Base-by-base conservation (phyloP, 2,797 vertebrate genomes). In the Halcyon smyrnensis region DNA sequence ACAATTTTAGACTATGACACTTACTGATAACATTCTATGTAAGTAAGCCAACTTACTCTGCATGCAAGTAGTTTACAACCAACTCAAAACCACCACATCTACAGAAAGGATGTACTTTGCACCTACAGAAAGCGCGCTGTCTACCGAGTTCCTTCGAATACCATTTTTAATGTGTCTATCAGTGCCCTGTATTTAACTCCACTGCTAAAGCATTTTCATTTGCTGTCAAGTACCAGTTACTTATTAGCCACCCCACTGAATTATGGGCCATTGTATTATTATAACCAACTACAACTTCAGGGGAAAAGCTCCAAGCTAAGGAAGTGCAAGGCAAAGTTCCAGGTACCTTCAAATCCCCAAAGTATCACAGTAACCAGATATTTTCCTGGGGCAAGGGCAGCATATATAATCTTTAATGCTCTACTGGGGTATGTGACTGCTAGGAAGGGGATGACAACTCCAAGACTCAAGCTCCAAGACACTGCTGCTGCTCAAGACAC, bases 11-110 rank as follows among this genome's bases (percentile, higher is more conserved):
- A 45, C 30, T 12, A 3, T 15, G 25, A 32, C 65, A 64, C 34
- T 34, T 62, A 4, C 2, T 36, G 77, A 21, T 20, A 50, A 27
- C n/a, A 20, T 48, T 37, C 21, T 1, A 53, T 0, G 1, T 4
- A 11, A 87, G 56, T 13, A 83, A 67, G 4, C 3, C 32, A 37
- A 23, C 16, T 53, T n/a, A 14, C 12, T 34, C 64, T 56, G 43
- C 41, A 41, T 23, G 30, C 20, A 53, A 34, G 37, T 5, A 8
- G 21, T 62, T 60, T 60, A 18, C 39, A 79, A 50, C 12, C 23
- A 78, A 7, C 34, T 84, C 53, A 54, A 54, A 54, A 54, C 53
- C 53, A 39, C 17, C 18, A 8, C n/a, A 16, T 3, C 36, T 39
- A 36, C 34, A 15, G 43, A 8, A 3, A 59, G 11, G 64, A 68